Base-by-base conservation (phyloP, 2,888 invertebrate species). In the Campoplex nolae region DNA sequence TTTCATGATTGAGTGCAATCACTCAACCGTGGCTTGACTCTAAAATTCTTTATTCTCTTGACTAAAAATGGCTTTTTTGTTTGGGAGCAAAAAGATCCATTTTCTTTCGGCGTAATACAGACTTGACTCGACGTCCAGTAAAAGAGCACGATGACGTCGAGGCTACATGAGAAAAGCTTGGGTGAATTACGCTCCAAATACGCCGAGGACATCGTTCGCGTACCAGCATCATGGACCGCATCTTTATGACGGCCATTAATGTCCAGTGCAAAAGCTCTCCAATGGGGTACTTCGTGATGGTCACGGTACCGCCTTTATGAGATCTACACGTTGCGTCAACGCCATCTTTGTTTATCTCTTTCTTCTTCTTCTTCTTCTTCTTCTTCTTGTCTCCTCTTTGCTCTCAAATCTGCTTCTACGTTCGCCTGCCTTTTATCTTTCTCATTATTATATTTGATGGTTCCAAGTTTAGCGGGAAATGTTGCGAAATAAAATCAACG, bases 201-300 rank as follows among this genome's bases (percentile, higher is more conserved):
- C 84, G 86, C 83, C 84, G 86, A 82, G 87, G 85, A 86, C 88
- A 88, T 86, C 68, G 23, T 9, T 74, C 67, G 65, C 74, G 32
- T 28, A 84, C 79, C 80, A 73, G 32, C 62, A 62, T 32, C 75
- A 84, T 70, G 81, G 77, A 80, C 86, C 88, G 78, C 88, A 90
- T 89, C 90, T 91, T 91, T 91, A 90, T 89, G 90, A 88, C 71
- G 68, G 88, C 89, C 89, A 90, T 91, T 91, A 91, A 90, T 83
- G 91, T 91, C 91, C 88, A 73, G 78, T 77, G 90, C 91, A 90
- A 90, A 90, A 89, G 73, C 88, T 86, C 85, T 82, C 78, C 86
- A 74, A 80, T 77, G 67, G 80, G 88, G 81, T 86, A 88, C 83
- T 85, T 80, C 86, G 71, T 67, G 78, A 75, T 84, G 78, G 76